Evolutionary conservation across 1,140 invertebrate species (phyloP).

Genomic region (Prorops nasuta): DNA sequence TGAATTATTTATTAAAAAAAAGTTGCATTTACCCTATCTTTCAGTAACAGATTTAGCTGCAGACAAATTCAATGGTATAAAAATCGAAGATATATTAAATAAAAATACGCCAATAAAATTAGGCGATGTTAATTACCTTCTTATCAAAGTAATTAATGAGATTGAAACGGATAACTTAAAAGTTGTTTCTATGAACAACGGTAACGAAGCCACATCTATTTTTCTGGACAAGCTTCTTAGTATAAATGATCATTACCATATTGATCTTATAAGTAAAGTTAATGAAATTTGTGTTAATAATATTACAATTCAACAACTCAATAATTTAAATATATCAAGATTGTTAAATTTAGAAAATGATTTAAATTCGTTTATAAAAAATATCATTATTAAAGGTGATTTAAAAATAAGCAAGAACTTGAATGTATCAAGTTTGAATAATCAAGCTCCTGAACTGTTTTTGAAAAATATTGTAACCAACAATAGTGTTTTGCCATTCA

Average conservation of each 20-base stretch:
- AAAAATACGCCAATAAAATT: slow-evolving; percentile 2
- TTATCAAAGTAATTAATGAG: slow-evolving; percentile 4
- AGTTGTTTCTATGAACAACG: no score
- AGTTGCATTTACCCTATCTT: slow-evolving; percentile 21
- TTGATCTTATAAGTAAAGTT: slow-evolving; percentile 9
- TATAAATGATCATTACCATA: slow-evolving; percentile 1
- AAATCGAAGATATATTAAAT: slow-evolving; percentile 19
- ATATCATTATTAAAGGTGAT: slow-evolving; percentile 25
- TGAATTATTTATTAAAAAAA: no score
- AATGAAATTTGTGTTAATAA: slow-evolving; percentile 15
- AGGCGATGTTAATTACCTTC: neutral
- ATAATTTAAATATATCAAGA: slow-evolving; percentile 4
- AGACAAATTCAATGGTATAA: slow-evolving; percentile 26
- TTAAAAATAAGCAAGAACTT: slow-evolving; percentile 19
- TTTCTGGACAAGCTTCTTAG: slow-evolving; percentile 8
- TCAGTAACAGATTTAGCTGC: slow-evolving; percentile 17
- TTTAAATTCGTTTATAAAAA: no score
- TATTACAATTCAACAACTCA: slow-evolving; percentile 2
- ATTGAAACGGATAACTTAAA: slow-evolving; percentile 16
- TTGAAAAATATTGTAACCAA: slow-evolving; percentile 10
- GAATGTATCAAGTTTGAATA: slow-evolving; percentile 15
- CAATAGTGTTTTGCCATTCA: slow-evolving; percentile 20
- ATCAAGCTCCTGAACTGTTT: slow-evolving; percentile 10
- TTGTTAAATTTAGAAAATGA: no score
- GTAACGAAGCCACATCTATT: no score